Evolutionary conservation across 2,797 vertebrate species (phyloP).

Genomic region (Hemitrygon akajei): DNA sequence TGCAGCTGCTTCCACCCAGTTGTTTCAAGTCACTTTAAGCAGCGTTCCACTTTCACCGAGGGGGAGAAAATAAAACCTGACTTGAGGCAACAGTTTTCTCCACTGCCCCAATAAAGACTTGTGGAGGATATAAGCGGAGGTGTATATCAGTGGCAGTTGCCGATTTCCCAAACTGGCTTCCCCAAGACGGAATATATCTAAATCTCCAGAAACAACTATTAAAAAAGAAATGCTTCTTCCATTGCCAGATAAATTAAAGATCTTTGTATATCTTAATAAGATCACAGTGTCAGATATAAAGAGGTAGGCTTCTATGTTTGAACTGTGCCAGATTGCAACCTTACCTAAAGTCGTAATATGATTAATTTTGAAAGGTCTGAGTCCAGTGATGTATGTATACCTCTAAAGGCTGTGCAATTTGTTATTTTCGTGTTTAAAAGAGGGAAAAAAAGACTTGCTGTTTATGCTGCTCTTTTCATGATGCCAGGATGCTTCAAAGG

Average conservation of each 20-base stretch:
- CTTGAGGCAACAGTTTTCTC: not conserved
- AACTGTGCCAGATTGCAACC: not conserved
- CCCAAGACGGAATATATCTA: not conserved
- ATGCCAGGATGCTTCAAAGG: not conserved
- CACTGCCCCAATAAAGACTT: not conserved
- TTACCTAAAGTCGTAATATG: not conserved
- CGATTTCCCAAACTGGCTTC: not conserved
- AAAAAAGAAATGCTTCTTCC: not conserved
- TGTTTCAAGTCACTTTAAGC: conserved; percentile 40
- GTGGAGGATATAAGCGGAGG: not conserved
- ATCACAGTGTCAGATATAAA: not conserved
- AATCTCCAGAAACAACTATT: not conserved
- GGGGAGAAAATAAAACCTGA: not conserved
- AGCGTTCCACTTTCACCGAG: conserved; percentile 24
- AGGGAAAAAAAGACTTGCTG: not conserved
- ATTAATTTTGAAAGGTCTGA: not conserved
- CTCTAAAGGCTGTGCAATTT: not conserved
- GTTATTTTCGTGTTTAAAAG: not conserved
- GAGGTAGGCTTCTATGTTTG: not conserved
- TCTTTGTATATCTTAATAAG: not conserved
- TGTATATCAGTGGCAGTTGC: not conserved
- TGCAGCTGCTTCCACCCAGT: conserved; percentile 39
- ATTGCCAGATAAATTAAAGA: not conserved
- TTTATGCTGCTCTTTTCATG: not conserved
- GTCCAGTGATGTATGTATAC: not conserved